These are phyloP conservation scores for Invenusta paracnida DNA, from an alignment of 2,888 invertebrate species.

Conservation along the genomic window DNA sequence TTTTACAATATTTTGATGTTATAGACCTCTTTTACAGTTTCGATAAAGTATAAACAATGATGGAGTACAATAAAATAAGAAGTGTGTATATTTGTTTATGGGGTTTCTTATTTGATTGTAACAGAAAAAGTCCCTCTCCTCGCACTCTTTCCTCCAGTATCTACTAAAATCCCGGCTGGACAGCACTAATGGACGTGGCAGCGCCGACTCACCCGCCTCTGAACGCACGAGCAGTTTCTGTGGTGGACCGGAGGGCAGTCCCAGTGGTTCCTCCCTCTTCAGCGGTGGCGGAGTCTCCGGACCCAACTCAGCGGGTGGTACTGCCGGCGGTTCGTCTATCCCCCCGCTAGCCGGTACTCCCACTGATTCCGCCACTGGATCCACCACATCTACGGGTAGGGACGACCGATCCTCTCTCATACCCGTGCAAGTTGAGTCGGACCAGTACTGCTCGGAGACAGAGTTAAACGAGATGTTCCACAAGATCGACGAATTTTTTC, in stretches of 20 bases:
- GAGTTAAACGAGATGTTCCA: neutral
- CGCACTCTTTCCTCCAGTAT: neutral
- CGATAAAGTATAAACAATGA: no score
- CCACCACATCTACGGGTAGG: no score
- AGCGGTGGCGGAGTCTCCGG: neutral
- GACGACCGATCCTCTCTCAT: no score
- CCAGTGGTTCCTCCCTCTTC: neutral
- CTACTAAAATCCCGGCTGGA: neutral
- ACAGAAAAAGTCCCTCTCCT: no score
- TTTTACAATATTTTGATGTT: no score
- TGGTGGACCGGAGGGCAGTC: neutral
- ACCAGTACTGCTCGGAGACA: neutral
- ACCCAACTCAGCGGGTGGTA: neutral
- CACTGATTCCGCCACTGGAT: no score
- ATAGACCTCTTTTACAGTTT: no score
- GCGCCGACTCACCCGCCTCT: neutral
- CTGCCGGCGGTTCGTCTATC: neutral
- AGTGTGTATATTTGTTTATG: no score
- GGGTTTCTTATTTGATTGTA: no score
- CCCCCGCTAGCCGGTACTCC: neutral
- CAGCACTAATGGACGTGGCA: neutral
- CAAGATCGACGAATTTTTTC: neutral
- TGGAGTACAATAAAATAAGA: no score
- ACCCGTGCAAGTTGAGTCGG: slow-evolving; percentile 7
- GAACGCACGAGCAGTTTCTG: neutral